Conservation (phyloP, 1,140 invertebrate species). For the Rhynchophorus ferrugineus region DNA sequence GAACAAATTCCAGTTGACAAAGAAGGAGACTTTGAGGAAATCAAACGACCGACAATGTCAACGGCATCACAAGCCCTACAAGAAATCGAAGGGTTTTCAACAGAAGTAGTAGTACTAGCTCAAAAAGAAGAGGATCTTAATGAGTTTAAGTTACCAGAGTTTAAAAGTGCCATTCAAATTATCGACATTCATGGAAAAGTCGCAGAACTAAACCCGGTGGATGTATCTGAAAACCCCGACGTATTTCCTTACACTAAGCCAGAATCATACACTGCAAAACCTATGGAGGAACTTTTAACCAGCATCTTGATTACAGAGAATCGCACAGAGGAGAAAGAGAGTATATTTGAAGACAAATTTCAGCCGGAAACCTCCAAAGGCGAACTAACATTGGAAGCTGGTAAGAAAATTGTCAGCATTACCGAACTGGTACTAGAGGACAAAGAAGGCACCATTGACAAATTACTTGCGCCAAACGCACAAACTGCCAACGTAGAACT, state of each 20-base stretch:
- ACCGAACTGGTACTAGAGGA: conserved; percentile 37
- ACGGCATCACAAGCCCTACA: conserved; percentile 21
- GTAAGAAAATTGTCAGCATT: conserved; percentile 33
- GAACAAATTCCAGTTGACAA: conserved; percentile 21
- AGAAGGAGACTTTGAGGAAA: conserved; percentile 17
- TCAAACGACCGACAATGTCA: conserved; percentile 7
- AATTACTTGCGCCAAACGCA: conserved; percentile 22
- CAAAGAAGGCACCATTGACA: conserved; percentile 36
- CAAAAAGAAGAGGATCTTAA: conserved; percentile 24
- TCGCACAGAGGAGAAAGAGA: conserved; percentile 36
- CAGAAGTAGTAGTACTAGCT: conserved; percentile 20
- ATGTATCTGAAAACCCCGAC: conserved; percentile 21
- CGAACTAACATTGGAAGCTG: conserved; percentile 43
- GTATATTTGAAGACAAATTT: conserved; percentile 35
- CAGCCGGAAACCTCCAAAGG: conserved; percentile 37
- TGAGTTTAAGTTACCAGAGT: conserved; percentile 27
- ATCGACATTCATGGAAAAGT: conserved; percentile 32
- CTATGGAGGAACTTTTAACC: conserved; percentile 25
- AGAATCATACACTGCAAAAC: conserved; percentile 22
- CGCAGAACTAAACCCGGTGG: conserved; percentile 25
- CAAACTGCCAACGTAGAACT: conserved; percentile 32
- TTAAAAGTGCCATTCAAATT: conserved; percentile 26
- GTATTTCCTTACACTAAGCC: conserved; percentile 10
- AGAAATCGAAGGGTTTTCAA: conserved; percentile 22
- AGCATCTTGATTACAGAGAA: conserved; percentile 36